These are phyloP conservation scores for Onychostoma macrolepis DNA, from an alignment of 2,113 vertebrate genomes.

Conservation along the genomic window DNA sequence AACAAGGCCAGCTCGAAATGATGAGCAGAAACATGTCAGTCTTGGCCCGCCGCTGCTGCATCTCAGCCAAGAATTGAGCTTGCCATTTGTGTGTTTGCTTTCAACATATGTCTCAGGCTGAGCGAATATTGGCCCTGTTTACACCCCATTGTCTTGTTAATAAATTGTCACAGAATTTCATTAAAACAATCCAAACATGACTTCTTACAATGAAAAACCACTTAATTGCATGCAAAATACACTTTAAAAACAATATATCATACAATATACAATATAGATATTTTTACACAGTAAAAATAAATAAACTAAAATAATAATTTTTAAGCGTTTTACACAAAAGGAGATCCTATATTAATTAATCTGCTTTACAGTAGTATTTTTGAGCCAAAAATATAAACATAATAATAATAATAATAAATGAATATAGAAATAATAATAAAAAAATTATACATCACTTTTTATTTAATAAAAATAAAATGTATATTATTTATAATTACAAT, in stretches of 20 bases:
- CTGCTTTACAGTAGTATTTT: neutral
- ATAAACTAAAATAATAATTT: slow-evolving; percentile 13
- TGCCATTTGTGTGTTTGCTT: slow-evolving; percentile 58
- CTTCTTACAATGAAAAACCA: neutral
- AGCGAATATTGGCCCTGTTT: slow-evolving; percentile 75
- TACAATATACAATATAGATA: neutral
- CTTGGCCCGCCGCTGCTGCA: slow-evolving; percentile 8
- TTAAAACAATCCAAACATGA: slow-evolving; percentile 59
- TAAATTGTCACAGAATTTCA: slow-evolving; percentile 62
- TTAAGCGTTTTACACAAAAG: neutral
- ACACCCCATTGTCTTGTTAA: slow-evolving; percentile 79
- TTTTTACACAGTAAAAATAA: slow-evolving; percentile 23
- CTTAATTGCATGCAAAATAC: neutral
- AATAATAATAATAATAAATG: too few relatives aligned
- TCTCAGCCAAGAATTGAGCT: slow-evolving; percentile 15
- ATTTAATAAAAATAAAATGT: neutral
- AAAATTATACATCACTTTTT: neutral
- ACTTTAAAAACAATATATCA: neutral
- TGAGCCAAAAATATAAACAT: too few relatives aligned
- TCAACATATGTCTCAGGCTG: slow-evolving; percentile 73
- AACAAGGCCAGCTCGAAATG: slow-evolving; percentile 36
- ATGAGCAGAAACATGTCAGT: slow-evolving; percentile 39
- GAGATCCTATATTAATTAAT: neutral
- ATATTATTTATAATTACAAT: neutral
- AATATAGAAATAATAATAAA: too few relatives aligned